A percentile compares a stretch with the other conserved stretches of the same genome.
Evolutionary conservation across 2,797 vertebrate species (phyloP).

Genomic region (Gymnothorax javanicus): DNA sequence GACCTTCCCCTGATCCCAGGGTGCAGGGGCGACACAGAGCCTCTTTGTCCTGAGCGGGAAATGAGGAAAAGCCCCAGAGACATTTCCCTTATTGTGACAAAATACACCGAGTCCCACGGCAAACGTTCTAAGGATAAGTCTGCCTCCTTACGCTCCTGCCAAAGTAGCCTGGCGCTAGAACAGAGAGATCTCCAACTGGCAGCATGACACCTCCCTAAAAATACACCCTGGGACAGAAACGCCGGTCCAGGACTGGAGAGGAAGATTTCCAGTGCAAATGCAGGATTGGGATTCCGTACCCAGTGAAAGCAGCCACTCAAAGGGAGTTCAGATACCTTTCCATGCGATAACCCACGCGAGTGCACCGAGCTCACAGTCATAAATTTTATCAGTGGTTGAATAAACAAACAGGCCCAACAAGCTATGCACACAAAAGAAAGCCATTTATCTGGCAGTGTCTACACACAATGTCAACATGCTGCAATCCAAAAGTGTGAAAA

Average conservation of each 20-base stretch:
- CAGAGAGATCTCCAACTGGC: constrained; percentile 29
- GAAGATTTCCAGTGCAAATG: constrained; percentile 9
- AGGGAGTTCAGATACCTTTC: not conserved
- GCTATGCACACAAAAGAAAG: not conserved
- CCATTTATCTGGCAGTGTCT: constrained; percentile 14
- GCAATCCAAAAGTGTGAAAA: not conserved
- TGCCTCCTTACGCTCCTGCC: constrained; percentile 29
- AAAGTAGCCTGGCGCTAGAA: constrained; percentile 37
- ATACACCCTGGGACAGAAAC: constrained; percentile 35
- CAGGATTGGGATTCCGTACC: not conserved
- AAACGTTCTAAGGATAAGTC: constrained; percentile 28
- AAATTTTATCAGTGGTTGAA: constrained; percentile 2
- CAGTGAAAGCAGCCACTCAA: not conserved
- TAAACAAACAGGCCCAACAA: not conserved
- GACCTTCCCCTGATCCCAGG: not conserved
- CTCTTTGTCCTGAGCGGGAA: constrained; percentile 18
- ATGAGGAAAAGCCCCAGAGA: not conserved
- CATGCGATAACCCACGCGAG: not conserved
- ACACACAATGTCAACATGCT: constrained; percentile 17
- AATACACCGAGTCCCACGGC: constrained; percentile 23
- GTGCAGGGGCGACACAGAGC: not conserved
- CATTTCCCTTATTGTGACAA: constrained; percentile 22
- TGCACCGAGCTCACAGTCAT: not conserved
- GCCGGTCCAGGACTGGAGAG: constrained; percentile 8
- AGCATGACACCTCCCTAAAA: constrained; percentile 37